Evolutionary conservation across 2,113 vertebrate genomes (phyloP).

Genomic region (Rhea americana): DNA sequence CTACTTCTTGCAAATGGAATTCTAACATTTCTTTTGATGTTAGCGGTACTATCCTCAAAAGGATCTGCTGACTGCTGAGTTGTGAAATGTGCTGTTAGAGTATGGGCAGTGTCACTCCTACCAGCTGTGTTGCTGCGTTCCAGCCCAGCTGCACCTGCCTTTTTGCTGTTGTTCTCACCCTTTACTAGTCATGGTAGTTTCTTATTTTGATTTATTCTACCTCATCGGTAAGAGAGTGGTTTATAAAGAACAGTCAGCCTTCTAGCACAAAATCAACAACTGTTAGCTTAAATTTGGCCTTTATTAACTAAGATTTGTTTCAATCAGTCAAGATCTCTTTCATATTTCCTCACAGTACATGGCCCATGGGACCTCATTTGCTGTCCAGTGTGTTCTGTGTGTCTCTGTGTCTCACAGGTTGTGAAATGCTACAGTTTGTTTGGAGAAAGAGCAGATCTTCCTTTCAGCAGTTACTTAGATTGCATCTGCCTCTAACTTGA

Average conservation of each 20-base stretch:
- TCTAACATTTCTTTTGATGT: constrained; percentile 27
- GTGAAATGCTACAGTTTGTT: neutral
- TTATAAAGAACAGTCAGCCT: neutral
- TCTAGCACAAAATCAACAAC: neutral
- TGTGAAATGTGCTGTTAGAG: constrained; percentile 32
- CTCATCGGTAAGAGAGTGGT: neutral
- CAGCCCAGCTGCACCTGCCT: neutral
- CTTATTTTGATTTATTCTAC: neutral
- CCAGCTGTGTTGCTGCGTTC: neutral
- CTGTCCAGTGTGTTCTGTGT: neutral
- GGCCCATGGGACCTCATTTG: neutral
- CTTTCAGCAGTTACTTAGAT: neutral
- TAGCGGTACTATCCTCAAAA: neutral
- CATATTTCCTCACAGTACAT: neutral
- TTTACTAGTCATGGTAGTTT: neutral
- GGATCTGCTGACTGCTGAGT: constrained; percentile 16
- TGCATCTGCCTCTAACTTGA: neutral
- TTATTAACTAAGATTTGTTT: neutral
- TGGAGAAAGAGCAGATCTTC: neutral
- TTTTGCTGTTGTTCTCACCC: neutral
- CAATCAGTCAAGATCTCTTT: neutral
- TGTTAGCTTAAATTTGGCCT: neutral
- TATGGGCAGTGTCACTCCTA: neutral
- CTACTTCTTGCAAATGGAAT: constrained; percentile 34
- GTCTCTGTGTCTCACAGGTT: neutral